phyloP scores from a whole-genome alignment of 2,888 invertebrate species.

The Cremastobaeus sp. region DNA sequence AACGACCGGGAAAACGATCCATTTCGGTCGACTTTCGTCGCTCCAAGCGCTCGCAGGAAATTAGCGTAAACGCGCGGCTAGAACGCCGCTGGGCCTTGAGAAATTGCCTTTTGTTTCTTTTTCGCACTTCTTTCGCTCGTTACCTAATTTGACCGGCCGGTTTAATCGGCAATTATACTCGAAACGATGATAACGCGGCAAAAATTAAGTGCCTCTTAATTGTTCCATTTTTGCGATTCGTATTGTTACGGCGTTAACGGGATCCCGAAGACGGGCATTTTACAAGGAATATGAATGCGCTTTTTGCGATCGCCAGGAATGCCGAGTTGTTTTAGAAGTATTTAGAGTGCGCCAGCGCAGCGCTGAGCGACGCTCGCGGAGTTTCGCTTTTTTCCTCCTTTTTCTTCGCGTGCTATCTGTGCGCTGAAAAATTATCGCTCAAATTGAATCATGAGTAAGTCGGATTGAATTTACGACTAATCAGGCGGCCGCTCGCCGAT shows the following conservation, averaged over 20 bases:
- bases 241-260: conserved; percentile 35
- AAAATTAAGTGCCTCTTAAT: conserved; percentile 47
- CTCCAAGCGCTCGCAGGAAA: conserved; percentile 32
- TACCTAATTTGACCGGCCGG: conserved; percentile 41
- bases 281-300: conserved; percentile 17
- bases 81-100: conserved; percentile 47
- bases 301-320: conserved; percentile 1
- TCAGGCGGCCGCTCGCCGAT: too few species aligned
- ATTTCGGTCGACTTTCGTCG: conserved; percentile 45
- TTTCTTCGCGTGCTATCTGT: neutral
- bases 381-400: too few species aligned
- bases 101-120: conserved; percentile 54
- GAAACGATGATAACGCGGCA: conserved; percentile 33
- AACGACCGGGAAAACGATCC: conserved; percentile 42
- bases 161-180: conserved; percentile 52
- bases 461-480: too few species aligned
- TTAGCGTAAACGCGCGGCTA: conserved; percentile 44
- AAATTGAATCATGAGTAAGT: too few species aligned
- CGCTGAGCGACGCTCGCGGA: too few species aligned
- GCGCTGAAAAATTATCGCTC: too few species aligned
- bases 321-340: neutral
- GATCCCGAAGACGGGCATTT: conserved; percentile 4
- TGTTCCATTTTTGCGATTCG: conserved; percentile 45
- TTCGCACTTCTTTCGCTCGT: conserved; percentile 50
- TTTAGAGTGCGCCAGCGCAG: neutral